A percentile compares a stretch with the other conserved stretches of the same genome.
These are phyloP conservation scores for Daktulosphaira vitifoliae DNA, from an alignment of 1,140 invertebrate genomes.

Conservation along the genomic window DNA sequence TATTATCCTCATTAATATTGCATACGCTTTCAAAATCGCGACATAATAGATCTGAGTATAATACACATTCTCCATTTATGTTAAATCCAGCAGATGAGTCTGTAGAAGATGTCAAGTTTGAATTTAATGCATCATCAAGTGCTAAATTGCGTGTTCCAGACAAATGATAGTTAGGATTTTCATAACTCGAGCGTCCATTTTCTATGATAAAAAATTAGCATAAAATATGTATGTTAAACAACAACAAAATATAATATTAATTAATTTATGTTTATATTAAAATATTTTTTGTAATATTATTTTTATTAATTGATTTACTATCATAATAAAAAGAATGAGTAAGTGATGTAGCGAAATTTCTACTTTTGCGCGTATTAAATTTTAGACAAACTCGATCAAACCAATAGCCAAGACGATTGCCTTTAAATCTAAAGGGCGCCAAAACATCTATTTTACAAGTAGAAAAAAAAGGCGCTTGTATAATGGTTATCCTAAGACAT, in stretches of 20 bases:
- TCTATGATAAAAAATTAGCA: conserved; percentile 52
- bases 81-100: conserved; percentile 14
- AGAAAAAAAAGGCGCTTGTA: too few species aligned
- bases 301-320: too few species aligned
- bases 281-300: too few species aligned
- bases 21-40: conserved; percentile 17
- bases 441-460: too few species aligned
- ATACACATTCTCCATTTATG: conserved; percentile 17
- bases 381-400: too few species aligned
- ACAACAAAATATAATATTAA: conserved; percentile 2
- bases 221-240: too few species aligned
- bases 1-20: conserved; percentile 26
- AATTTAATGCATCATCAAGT: conserved; percentile 68
- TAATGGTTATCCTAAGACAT: too few species aligned
- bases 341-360: too few species aligned
- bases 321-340: too few species aligned
- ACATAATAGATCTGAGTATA: conserved; percentile 22
- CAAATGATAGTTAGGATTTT: conserved; percentile 79
- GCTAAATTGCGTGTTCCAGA: conserved; percentile 52
- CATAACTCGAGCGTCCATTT: conserved; percentile 75
- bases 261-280: neutral
- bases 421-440: too few species aligned
- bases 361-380: too few species aligned
- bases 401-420: too few species aligned
- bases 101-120: conserved; percentile 40